Conservation (phyloP, 2,113 vertebrate genomes). For the Pardalotus punctatus region DNA sequence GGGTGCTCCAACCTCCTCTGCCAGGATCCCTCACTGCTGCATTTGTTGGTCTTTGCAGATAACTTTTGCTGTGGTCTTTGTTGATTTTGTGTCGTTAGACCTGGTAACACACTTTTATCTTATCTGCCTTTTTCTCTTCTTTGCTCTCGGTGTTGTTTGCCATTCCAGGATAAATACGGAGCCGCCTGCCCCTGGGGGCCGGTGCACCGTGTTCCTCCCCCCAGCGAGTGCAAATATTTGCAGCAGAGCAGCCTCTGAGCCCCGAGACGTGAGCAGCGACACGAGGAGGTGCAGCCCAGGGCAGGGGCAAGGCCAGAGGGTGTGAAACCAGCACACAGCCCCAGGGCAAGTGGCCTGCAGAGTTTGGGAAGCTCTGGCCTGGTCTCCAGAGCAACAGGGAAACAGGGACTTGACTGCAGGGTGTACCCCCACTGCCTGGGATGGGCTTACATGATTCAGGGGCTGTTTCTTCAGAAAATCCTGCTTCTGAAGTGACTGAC, state of each 20-base stretch:
- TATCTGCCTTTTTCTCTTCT: conserved; percentile 52
- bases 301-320: conserved; percentile 24
- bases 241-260: background rate
- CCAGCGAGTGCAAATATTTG: conserved; percentile 55
- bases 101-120: conserved; percentile 61
- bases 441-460: background rate
- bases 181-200: conserved; percentile 32
- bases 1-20: background rate
- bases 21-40: background rate
- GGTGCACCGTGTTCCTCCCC: conserved; percentile 19
- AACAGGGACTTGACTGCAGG: background rate
- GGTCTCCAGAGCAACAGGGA: background rate
- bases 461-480: background rate
- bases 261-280: conserved; percentile 26
- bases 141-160: conserved; percentile 51
- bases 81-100: conserved; percentile 42
- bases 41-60: background rate
- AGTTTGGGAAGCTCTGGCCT: background rate
- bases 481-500: background rate
- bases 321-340: background rate
- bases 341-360: background rate
- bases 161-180: conserved; percentile 32
- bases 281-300: conserved; percentile 45
- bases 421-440: background rate
- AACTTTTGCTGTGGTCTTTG: background rate